Evolutionary conservation across 2,797 vertebrate species (phyloP).

Genomic region (Hafferia zeledoni): DNA sequence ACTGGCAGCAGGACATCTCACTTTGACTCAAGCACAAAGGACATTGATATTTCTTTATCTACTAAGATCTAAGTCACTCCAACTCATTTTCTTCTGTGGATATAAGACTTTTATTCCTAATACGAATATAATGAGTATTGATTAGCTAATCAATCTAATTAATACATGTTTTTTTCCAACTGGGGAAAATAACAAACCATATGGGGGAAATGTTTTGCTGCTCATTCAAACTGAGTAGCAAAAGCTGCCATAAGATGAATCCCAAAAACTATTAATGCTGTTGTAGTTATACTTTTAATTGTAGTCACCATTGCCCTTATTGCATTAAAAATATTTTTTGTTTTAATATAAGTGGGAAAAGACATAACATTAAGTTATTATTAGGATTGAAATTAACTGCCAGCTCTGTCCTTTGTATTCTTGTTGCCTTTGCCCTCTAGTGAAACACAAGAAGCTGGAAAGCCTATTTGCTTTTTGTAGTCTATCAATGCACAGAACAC

Average conservation of each 20-base stretch:
- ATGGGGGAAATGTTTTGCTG: not conserved
- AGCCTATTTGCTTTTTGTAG: conserved; percentile 8
- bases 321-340: not conserved
- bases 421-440: not conserved
- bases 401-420: not conserved
- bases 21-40: not conserved
- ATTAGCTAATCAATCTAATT: not conserved
- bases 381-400: not conserved
- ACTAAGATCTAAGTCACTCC: not conserved
- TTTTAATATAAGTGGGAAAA: not conserved
- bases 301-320: not conserved
- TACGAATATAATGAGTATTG: not conserved
- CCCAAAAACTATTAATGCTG: not conserved
- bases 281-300: not conserved
- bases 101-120: not conserved
- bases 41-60: not conserved
- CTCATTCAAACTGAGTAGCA: not conserved
- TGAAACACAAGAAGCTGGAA: not conserved
- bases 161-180: conserved; percentile 2
- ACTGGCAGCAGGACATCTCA: not conserved
- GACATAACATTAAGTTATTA: not conserved
- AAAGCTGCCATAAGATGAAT: not conserved
- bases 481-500: not conserved
- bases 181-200: not conserved
- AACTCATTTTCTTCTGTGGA: not conserved